Conservation (phyloP, 2,797 vertebrate species). For the Arrhamphus sclerolepis region DNA sequence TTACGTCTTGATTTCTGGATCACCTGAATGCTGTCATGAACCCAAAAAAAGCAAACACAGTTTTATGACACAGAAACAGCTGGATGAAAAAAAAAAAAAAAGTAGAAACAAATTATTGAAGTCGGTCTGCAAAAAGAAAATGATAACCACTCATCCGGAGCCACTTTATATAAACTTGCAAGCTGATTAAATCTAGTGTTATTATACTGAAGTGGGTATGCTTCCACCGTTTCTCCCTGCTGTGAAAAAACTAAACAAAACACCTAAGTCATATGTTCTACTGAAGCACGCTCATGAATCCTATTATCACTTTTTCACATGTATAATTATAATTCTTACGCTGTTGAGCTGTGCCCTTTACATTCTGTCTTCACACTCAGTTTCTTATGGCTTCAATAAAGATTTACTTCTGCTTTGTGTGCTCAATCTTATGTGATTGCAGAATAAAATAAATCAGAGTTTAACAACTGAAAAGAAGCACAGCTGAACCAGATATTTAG, state of each 20-base stretch:
- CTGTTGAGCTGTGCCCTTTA: constrained; percentile 2
- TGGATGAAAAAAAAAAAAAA: too few species aligned
- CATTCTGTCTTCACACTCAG: constrained; percentile 7
- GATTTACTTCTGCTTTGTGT: constrained; percentile 27
- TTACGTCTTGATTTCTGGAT: too few species aligned
- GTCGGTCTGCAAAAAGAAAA: neutral
- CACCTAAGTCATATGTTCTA: neutral
- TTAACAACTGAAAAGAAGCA: too few species aligned
- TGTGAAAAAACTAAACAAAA: constrained; percentile 1
- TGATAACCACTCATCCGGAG: too few species aligned
- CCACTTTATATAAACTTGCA: constrained; percentile 16
- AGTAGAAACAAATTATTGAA: too few species aligned
- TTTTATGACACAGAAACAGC: too few species aligned
- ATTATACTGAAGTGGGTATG: constrained; percentile 4
- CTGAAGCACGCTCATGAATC: constrained; percentile 9
- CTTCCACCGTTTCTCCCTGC: neutral
- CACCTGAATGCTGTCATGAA: too few species aligned
- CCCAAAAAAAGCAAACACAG: too few species aligned
- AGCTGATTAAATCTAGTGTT: constrained; percentile 34
- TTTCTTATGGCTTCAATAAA: constrained; percentile 19
- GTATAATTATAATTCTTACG: neutral
- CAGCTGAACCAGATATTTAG: too few species aligned
- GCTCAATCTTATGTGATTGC: too few species aligned
- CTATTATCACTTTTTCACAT: constrained; percentile 8
- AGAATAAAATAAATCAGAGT: too few species aligned